Evolutionary conservation across 2,888 invertebrate genomes (phyloP).

Genomic region (Drosophila algonquin): DNA sequence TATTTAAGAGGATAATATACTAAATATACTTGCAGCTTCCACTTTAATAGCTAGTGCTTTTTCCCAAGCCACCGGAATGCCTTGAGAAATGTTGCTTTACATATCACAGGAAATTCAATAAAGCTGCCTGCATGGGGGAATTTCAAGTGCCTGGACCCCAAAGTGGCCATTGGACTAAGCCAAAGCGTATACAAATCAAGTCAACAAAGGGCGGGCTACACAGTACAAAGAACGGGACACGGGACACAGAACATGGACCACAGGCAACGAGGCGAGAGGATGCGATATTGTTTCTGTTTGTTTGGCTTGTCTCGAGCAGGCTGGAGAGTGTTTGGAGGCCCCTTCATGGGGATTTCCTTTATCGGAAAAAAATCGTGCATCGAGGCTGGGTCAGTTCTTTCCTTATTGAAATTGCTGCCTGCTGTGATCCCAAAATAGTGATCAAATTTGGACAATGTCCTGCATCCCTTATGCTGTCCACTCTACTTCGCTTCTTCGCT

Average conservation of each 20-base stretch:
- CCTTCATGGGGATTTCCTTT: background rate
- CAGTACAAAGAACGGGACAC: conserved; percentile 14
- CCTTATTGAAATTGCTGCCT: background rate
- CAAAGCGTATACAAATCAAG: conserved; percentile 73
- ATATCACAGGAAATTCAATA: conserved; percentile 47
- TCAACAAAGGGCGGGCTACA: conserved; percentile 34
- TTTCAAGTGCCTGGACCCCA: conserved; percentile 56
- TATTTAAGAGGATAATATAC: background rate
- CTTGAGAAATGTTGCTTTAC: conserved; percentile 42
- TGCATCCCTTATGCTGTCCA: conserved; percentile 4
- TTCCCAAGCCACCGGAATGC: background rate
- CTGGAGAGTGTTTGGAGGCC: conserved; percentile 6
- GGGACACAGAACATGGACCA: conserved; percentile 11
- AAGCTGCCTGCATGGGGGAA: conserved; percentile 46
- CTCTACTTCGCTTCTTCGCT: conserved; percentile 6
- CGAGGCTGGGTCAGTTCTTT: background rate
- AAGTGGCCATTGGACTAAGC: conserved; percentile 66
- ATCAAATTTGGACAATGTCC: conserved; percentile 30
- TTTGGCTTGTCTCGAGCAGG: background rate
- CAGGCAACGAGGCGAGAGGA: conserved; percentile 3
- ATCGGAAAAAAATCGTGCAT: background rate
- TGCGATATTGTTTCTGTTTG: conserved; percentile 16
- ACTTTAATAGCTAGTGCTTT: too few species aligned
- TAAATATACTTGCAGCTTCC: too few species aligned
- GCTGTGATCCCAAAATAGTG: conserved; percentile 1